Evolutionary conservation across 2,888 invertebrate species (phyloP), one percentile per base, ranked within the genome.

Genomic region (Drosophila pegasa): DNA sequence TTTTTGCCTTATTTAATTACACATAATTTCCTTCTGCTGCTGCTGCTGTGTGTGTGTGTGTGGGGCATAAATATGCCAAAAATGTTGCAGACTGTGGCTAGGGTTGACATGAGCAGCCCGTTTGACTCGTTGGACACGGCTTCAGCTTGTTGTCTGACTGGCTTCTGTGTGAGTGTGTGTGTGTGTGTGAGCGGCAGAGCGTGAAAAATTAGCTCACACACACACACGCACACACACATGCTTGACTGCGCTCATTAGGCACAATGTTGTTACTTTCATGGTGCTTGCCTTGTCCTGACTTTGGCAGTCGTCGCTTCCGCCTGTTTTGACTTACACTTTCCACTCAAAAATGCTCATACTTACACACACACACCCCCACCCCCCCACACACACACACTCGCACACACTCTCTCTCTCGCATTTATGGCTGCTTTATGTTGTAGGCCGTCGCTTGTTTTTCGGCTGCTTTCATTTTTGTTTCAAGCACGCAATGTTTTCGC

Each of bases 181-280:
- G 56, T 57, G 43, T 25, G 18, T 27, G 20, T 27, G 35, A 51
- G 63, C 37, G 57, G 45, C 41, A 64, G 58, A 77, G 78, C 78
- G 58, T 63, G 65, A 64, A 65, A 74, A 80, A 78, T 80, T 80
- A 80, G 82, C 68, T 47, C 64, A 59, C 68, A 60, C 56, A 70
- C 47, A 58, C 8, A 12, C 37, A 38, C 35, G 47, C n/a, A 20
- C 54, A 48, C 57, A 61, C 63, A 56, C 65, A 70, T 71, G 80
- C 71, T 68, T 71, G 78, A 82, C 55, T 81, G 85, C 76, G 68
- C 86, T 85, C 86, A 87, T 87, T 87, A 85, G 86, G 71, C 69
- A 58, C 60, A 78, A 71, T 71, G 71, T 76, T 76, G 80, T 82
- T 79, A 69, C 86, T 76, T 85, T 82, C 86, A 81, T 69, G 82